phyloP scores from a whole-genome alignment of 2,113 vertebrate species.

The Eptesicus fuscus region DNA sequence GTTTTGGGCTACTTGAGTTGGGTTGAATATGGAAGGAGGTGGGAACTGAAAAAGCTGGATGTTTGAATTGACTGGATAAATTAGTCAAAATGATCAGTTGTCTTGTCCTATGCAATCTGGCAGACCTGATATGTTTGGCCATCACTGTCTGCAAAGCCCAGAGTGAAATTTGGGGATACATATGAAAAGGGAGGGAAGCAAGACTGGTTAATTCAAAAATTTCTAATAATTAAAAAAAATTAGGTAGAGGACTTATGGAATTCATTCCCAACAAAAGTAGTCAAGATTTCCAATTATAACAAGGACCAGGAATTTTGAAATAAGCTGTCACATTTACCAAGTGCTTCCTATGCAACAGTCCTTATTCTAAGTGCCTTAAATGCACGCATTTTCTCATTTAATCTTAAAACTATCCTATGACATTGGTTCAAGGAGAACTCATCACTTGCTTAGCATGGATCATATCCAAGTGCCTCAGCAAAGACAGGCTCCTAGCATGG shows the following conservation, averaged over 20 bases:
- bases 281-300: neutral
- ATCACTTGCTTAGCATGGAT: neutral
- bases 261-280: neutral
- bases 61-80: neutral
- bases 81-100: slow-evolving; percentile 1
- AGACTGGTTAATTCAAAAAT: neutral
- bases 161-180: neutral
- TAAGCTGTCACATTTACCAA: neutral
- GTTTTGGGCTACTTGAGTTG: neutral
- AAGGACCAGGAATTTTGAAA: neutral
- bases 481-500: neutral
- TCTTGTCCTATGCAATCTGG: neutral
- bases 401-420: neutral
- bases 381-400: neutral
- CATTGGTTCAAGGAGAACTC: neutral
- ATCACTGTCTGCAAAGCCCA: neutral
- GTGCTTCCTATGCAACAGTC: neutral
- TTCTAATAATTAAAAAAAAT: neutral
- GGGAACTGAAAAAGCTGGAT: neutral
- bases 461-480: neutral
- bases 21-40: neutral
- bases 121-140: neutral
- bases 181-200: neutral
- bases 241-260: neutral
- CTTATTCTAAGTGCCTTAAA: neutral